These are phyloP conservation scores for Stichodactyla mertensii DNA, from an alignment of 64 coral and sea anemone species.

Conservation along the genomic window DNA sequence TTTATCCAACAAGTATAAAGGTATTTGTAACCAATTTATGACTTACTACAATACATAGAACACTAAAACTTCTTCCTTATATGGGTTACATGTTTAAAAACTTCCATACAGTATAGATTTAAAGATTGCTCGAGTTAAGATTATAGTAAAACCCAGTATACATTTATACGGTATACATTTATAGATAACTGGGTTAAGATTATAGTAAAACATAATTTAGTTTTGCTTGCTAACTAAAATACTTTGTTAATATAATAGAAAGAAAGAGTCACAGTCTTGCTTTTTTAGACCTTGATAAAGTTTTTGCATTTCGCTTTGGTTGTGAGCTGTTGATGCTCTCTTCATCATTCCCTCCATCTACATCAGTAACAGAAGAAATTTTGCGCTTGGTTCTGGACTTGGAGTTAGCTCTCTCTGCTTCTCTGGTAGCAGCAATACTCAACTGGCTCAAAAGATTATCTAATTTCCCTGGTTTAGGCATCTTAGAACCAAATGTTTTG, in stretches of 20 bases:
- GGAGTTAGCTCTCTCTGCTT: conserved; percentile 25
- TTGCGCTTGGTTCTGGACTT: conserved; percentile 61
- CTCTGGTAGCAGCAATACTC: conserved; percentile 67
- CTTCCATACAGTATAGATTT: too few relatives aligned
- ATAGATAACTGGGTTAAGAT: too few relatives aligned
- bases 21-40: too few relatives aligned
- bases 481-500: conserved; percentile 44
- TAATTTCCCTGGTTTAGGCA: conserved; percentile 60
- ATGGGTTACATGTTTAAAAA: too few relatives aligned
- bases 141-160: too few relatives aligned
- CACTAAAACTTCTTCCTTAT: too few relatives aligned
- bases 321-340: not conserved
- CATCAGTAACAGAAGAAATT: not conserved
- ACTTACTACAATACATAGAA: too few relatives aligned
- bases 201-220: too few relatives aligned
- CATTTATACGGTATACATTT: too few relatives aligned
- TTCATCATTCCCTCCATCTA: not conserved
- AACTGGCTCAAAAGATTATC: conserved; percentile 66
- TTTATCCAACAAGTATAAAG: too few relatives aligned
- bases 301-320: conserved; percentile 18
- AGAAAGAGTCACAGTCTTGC: not conserved
- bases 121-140: too few relatives aligned
- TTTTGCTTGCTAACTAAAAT: not conserved
- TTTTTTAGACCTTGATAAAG: conserved; percentile 17
- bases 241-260: not conserved